A percentile compares a stretch with the other conserved stretches of the same genome.
phyloP scores from a whole-genome alignment of 2,113 vertebrate species.

The Noturus placidus region DNA sequence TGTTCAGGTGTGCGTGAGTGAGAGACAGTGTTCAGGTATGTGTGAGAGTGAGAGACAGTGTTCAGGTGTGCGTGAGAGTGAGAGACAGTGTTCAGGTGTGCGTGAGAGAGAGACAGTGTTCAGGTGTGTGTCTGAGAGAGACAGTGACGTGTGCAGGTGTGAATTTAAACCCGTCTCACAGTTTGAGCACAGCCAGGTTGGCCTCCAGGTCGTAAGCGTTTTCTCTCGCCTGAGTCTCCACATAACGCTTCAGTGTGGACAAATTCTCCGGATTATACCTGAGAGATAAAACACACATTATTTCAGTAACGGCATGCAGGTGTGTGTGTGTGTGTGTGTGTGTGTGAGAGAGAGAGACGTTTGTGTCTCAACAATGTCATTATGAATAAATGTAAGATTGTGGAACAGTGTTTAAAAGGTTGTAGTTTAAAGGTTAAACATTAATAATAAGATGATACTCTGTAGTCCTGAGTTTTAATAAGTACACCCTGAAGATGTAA shows the following conservation, averaged over 20 bases:
- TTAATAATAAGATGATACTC: not conserved
- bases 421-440: not conserved
- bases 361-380: too few relatives aligned
- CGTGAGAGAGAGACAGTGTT: too few relatives aligned
- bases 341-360: too few relatives aligned
- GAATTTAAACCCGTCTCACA: conserved; percentile 71
- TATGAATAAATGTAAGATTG: not conserved
- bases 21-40: too few relatives aligned
- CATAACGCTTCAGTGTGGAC: conserved; percentile 84
- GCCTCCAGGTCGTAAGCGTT: conserved; percentile 91
- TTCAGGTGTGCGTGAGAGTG: too few relatives aligned
- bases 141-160: too few relatives aligned
- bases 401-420: too few relatives aligned
- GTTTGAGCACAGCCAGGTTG: conserved; percentile 88
- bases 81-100: not conserved
- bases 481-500: too few relatives aligned
- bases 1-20: too few relatives aligned
- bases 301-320: too few relatives aligned
- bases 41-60: too few relatives aligned
- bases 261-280: conserved; percentile 94
- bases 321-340: too few relatives aligned
- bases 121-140: not conserved
- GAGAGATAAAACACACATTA: not conserved
- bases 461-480: not conserved
- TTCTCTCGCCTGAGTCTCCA: conserved; percentile 87